Conservation (phyloP, 2,888 invertebrate species). For the Patella ulyssiponensis region DNA sequence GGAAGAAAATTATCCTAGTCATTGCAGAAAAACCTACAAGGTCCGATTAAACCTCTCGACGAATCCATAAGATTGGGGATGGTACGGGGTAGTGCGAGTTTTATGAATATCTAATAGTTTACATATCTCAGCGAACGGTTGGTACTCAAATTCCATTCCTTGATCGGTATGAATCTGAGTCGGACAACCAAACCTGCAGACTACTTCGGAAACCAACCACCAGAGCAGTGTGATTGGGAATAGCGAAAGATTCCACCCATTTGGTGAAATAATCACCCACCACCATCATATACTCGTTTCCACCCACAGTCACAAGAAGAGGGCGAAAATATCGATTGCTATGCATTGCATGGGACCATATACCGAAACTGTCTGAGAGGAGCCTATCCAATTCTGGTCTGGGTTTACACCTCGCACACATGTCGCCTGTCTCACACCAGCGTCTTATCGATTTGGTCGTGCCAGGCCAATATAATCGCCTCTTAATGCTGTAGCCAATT, state of each 20-base stretch:
- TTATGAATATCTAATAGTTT: too few species aligned
- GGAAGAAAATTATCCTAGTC: too few species aligned
- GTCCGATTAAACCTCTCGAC: background rate
- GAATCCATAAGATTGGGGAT: background rate
- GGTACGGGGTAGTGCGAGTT: too few species aligned
- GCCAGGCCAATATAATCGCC: constrained; percentile 25
- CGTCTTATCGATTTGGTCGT: background rate
- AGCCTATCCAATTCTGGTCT: background rate
- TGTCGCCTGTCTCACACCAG: constrained; percentile 18
- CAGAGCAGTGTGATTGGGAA: too few species aligned
- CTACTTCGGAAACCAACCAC: too few species aligned
- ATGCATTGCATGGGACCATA: background rate
- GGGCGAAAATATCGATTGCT: constrained; percentile 8
- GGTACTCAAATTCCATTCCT: too few species aligned
- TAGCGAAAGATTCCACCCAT: background rate
- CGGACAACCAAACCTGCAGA: too few species aligned
- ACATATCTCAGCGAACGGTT: too few species aligned
- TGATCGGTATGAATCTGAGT: too few species aligned
- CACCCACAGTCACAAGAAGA: background rate
- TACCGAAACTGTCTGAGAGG: background rate
- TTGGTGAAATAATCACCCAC: constrained; percentile 14
- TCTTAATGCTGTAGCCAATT: background rate
- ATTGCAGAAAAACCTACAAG: background rate
- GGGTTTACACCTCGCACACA: constrained; percentile 8
- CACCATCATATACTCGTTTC: constrained; percentile 16